These are phyloP conservation scores for Corythornis vintsioides DNA, from an alignment of 2,113 vertebrate genomes.

Conservation along the genomic window DNA sequence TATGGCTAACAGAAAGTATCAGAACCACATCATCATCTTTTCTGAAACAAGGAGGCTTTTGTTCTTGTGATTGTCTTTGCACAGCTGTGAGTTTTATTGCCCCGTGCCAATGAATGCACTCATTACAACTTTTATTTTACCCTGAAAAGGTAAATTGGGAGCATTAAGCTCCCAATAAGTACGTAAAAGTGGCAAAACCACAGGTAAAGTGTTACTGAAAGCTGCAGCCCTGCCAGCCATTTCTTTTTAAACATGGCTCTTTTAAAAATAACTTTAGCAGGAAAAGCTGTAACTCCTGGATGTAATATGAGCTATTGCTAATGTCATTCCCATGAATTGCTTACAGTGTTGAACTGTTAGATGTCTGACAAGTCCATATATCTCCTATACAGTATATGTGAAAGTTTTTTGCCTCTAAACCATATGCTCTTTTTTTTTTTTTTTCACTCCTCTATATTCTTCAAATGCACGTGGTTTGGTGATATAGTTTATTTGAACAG, in stretches of 20 bases:
- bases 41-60: conserved; percentile 50
- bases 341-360: conserved; percentile 67
- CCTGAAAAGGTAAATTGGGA: conserved; percentile 64
- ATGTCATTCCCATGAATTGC: conserved; percentile 61
- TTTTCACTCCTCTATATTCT: conserved; percentile 39
- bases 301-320: conserved; percentile 53
- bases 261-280: conserved; percentile 59
- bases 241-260: conserved; percentile 51
- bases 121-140: conserved; percentile 42
- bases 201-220: conserved; percentile 40
- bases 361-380: conserved; percentile 73
- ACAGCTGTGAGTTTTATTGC: conserved; percentile 67
- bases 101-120: conserved; percentile 25
- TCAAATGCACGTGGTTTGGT: conserved; percentile 63
- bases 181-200: conserved; percentile 55
- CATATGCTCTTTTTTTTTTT: conserved; percentile 50
- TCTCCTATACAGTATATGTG: conserved; percentile 65
- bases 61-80: conserved; percentile 61
- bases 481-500: conserved; percentile 76
- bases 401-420: conserved; percentile 49
- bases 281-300: conserved; percentile 53
- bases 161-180: conserved; percentile 22
- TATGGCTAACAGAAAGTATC: conserved; percentile 46
- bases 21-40: conserved; percentile 51
- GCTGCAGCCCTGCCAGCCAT: not conserved